Conservation (phyloP, 2,888 invertebrate genomes). For the Orchesella flavescens region DNA sequence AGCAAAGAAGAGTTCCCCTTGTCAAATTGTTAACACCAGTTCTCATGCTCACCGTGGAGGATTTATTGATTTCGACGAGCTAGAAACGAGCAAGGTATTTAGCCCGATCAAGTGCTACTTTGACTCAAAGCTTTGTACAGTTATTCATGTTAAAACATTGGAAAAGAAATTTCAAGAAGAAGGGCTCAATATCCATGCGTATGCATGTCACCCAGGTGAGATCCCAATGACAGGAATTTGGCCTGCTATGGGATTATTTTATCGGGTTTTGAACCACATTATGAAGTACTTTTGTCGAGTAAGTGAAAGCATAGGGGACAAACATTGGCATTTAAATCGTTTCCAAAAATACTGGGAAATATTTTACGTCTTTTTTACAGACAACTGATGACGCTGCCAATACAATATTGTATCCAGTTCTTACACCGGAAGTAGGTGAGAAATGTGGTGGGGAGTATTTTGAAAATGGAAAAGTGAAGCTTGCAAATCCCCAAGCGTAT, state of each 20-base stretch:
- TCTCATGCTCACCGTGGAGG: conserved; percentile 87
- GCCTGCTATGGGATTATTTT: conserved; percentile 48
- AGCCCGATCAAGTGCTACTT: conserved; percentile 79
- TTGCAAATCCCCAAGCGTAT: conserved; percentile 77
- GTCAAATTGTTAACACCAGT: conserved; percentile 89
- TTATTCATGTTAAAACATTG: conserved; percentile 79
- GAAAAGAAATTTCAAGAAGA: conserved; percentile 78
- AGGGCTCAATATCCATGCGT: conserved; percentile 79
- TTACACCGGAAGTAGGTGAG: conserved; percentile 82
- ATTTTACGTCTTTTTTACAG: conserved; percentile 74
- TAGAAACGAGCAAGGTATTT: conserved; percentile 76
- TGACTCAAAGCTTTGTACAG: conserved; percentile 90
- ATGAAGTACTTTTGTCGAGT: conserved; percentile 34
- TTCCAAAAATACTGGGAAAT: too few species aligned
- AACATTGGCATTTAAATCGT: too few species aligned
- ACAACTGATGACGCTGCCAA: conserved; percentile 86
- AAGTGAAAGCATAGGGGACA: too few species aligned
- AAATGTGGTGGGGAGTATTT: conserved; percentile 84
- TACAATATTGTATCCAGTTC: conserved; percentile 84
- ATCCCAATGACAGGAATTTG: conserved; percentile 88
- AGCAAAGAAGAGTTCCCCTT: conserved; percentile 75
- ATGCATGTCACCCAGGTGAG: conserved; percentile 89
- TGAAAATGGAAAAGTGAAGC: conserved; percentile 80
- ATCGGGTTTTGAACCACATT: not conserved
- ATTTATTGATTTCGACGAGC: conserved; percentile 84